Conservation (phyloP, 2,113 vertebrate species). For the Notarius lentiginosus region DNA sequence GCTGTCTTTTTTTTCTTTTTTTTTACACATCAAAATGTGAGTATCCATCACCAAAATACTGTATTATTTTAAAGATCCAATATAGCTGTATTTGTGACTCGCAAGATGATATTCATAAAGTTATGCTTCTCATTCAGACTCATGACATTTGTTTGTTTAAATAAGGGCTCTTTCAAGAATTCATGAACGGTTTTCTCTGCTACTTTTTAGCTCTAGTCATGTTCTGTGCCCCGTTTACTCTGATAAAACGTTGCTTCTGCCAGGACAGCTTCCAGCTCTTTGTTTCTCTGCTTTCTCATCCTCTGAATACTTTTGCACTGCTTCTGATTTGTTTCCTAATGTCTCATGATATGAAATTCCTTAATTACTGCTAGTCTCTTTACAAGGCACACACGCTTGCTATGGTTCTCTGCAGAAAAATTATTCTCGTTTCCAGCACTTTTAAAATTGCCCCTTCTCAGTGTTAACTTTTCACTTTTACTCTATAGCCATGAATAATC, state of each 20-base stretch:
- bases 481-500: not conserved
- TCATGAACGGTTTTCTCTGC: not conserved
- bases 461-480: not conserved
- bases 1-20: not conserved
- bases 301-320: not conserved
- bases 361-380: not conserved
- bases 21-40: not conserved
- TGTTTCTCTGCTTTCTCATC: not conserved
- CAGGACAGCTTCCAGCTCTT: not conserved
- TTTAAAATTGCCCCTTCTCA: not conserved
- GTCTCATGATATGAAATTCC: not conserved
- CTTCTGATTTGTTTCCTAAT: not conserved
- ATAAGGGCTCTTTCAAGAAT: not conserved
- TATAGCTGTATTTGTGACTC: not conserved
- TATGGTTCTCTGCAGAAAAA: not conserved
- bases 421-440: not conserved
- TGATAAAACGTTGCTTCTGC: not conserved
- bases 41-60: not conserved
- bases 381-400: not conserved
- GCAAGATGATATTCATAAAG: not conserved
- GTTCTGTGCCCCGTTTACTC: not conserved
- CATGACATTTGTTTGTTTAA: not conserved
- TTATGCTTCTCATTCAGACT: not conserved
- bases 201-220: not conserved
- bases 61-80: not conserved